Percentiles rank a stretch among this genome's conserved stretches.
Evolutionary conservation across 2,888 invertebrate genomes (phyloP).

Genomic region (Asteroscopus sphinx): DNA sequence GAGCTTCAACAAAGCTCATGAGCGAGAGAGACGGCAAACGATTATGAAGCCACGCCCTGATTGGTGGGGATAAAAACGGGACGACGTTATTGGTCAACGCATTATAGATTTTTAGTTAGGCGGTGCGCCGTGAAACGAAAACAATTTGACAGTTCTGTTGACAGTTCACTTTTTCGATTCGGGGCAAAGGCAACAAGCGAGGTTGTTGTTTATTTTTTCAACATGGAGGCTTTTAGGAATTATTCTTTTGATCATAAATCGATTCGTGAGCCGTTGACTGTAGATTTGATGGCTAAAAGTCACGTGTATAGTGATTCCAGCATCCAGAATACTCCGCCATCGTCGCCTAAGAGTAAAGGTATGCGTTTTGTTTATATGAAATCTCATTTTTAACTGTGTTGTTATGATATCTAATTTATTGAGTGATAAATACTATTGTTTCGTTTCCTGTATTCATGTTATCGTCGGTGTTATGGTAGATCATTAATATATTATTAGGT

Average conservation of each 20-base stretch:
- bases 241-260: constrained; percentile 67
- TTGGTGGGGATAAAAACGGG: constrained; percentile 78
- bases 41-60: constrained; percentile 81
- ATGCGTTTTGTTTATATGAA: constrained; percentile 47
- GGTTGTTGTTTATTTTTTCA: constrained; percentile 27
- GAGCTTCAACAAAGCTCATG: constrained; percentile 77
- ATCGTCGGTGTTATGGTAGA: no score
- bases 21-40: constrained; percentile 78
- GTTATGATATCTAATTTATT: no score
- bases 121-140: constrained; percentile 68
- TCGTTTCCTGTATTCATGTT: neutral
- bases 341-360: constrained; percentile 83
- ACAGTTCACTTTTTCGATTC: constrained; percentile 79
- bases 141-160: constrained; percentile 70
- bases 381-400: neutral
- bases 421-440: neutral
- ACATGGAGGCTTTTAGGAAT: constrained; percentile 71
- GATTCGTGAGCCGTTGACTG: constrained; percentile 68
- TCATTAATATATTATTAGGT: no score
- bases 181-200: constrained; percentile 53
- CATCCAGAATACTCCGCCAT: constrained; percentile 73
- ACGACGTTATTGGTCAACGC: constrained; percentile 80
- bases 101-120: constrained; percentile 87
- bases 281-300: constrained; percentile 70
- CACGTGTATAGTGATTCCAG: constrained; percentile 64